A percentile compares a stretch with the other conserved stretches of the same genome.
These are phyloP conservation scores for Chaetodon trifascialis DNA, from an alignment of 2,113 vertebrate genomes.

Conservation along the genomic window DNA sequence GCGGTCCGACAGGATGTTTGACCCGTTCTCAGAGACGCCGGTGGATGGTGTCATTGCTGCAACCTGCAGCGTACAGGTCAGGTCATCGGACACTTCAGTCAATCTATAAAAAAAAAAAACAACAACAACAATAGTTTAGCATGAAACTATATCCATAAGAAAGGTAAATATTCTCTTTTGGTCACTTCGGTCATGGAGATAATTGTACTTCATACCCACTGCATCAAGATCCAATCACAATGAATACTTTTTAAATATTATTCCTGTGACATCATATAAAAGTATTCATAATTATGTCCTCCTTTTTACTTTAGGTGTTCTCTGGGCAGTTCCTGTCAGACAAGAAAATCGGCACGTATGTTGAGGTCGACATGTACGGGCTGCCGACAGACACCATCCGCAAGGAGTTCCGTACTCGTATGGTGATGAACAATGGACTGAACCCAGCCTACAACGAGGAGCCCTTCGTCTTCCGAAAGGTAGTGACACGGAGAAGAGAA, in stretches of 20 bases:
- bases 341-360: constrained; percentile 98
- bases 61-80: constrained; percentile 97
- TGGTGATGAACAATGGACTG: constrained; percentile 99
- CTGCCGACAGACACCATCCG: constrained; percentile 97
- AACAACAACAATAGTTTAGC: background rate
- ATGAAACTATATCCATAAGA: background rate
- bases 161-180: background rate
- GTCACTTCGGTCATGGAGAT: background rate
- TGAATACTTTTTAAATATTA: background rate
- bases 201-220: background rate
- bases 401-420: constrained; percentile 97
- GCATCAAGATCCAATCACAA: background rate
- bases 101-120: background rate
- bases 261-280: background rate
- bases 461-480: constrained; percentile 98
- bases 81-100: background rate
- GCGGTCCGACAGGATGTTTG: constrained; percentile 95
- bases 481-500: constrained; percentile 59
- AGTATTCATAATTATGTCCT: background rate
- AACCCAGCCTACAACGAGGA: constrained; percentile 99
- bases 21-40: constrained; percentile 99
- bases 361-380: constrained; percentile 99
- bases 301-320: constrained; percentile 87
- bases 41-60: constrained; percentile 98
- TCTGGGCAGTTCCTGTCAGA: constrained; percentile 98